These are phyloP conservation scores for Cyclopterus lumpus DNA, from an alignment of 2,797 vertebrate species.

Conservation along the genomic window DNA sequence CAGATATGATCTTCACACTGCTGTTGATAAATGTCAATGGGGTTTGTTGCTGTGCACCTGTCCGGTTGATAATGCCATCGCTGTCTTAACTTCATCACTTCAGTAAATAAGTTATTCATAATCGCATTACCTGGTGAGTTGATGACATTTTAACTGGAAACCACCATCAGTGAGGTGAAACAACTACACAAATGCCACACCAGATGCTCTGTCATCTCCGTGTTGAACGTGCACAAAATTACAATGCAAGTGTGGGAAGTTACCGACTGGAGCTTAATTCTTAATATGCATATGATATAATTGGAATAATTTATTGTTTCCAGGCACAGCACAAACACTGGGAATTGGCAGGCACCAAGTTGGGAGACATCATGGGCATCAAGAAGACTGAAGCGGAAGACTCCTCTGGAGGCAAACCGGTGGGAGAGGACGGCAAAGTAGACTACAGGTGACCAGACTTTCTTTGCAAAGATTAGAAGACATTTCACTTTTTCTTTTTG, in stretches of 20 bases:
- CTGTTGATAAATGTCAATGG: slow-evolving; percentile 31
- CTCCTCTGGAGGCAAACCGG: slow-evolving; percentile 74
- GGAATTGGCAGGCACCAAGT: slow-evolving; percentile 97
- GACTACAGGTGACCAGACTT: slow-evolving; percentile 90
- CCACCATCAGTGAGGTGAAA: slow-evolving; percentile 6
- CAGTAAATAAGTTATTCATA: slow-evolving; percentile 25
- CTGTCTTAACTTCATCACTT: slow-evolving; percentile 28
- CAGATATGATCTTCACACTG: slow-evolving; percentile 11
- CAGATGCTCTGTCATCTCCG: neutral
- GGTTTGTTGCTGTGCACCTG: slow-evolving; percentile 19
- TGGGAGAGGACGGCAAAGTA: slow-evolving; percentile 94
- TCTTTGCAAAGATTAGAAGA: neutral
- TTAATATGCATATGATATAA: neutral
- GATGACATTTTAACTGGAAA: slow-evolving; percentile 37
- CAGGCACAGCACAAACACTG: slow-evolving; percentile 99
- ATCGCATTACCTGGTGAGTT: slow-evolving; percentile 13
- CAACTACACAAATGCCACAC: slow-evolving; percentile 21
- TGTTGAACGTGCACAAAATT: neutral
- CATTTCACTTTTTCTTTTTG: slow-evolving; percentile 1
- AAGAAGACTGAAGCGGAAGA: slow-evolving; percentile 92
- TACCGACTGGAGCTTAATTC: neutral
- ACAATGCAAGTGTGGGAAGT: neutral
- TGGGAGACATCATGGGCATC: slow-evolving; percentile 98
- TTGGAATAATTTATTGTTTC: slow-evolving; percentile 29
- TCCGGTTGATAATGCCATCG: slow-evolving; percentile 26